Conservation (phyloP, 2,888 invertebrate genomes). For the Aethes cnicana region DNA sequence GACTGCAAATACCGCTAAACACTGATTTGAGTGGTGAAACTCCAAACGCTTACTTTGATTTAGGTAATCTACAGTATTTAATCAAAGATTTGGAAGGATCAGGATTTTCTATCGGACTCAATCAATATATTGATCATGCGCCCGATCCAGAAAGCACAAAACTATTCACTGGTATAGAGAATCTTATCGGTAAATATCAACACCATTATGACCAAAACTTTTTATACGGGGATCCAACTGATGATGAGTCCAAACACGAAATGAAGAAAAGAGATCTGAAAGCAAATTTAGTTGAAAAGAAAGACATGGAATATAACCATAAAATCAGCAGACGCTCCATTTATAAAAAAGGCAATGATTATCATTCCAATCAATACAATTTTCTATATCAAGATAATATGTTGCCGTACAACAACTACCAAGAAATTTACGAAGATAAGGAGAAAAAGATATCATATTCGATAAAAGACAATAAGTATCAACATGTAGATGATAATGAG, state of each 20-base stretch:
- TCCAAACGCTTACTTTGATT: conserved; percentile 42
- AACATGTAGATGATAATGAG: background rate
- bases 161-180: conserved; percentile 62
- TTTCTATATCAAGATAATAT: conserved; percentile 45
- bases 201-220: conserved; percentile 33
- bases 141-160: conserved; percentile 65
- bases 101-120: conserved; percentile 68
- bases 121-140: conserved; percentile 62
- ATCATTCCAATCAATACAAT: conserved; percentile 54
- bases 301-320: background rate
- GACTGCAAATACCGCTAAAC: conserved; percentile 63
- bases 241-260: conserved; percentile 18
- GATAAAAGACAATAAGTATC: background rate
- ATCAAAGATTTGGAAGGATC: conserved; percentile 66
- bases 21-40: conserved; percentile 40
- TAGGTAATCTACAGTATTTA: conserved; percentile 57
- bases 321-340: conserved; percentile 36
- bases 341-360: conserved; percentile 43
- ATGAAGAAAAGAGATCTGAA: conserved; percentile 33
- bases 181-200: conserved; percentile 58
- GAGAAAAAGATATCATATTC: conserved; percentile 22
- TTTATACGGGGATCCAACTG: conserved; percentile 32
- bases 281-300: conserved; percentile 2
- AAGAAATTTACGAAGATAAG: conserved; percentile 45
- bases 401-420: conserved; percentile 47